These are phyloP conservation scores for Galemys pyrenaicus DNA, from an alignment of 2,113 vertebrate species.

Conservation along the genomic window DNA sequence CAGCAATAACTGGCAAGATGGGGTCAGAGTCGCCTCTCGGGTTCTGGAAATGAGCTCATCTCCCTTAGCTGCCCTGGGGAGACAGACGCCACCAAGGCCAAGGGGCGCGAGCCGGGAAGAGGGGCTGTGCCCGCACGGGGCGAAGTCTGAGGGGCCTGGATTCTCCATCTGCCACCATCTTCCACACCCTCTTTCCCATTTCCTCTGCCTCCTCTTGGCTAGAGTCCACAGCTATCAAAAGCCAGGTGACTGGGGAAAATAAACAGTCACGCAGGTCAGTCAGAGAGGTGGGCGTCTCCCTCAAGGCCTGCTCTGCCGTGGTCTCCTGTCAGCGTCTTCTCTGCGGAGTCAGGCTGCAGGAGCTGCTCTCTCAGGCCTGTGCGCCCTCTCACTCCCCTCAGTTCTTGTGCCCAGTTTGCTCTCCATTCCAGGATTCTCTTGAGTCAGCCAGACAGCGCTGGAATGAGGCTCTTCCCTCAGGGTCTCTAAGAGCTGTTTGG, in stretches of 20 bases:
- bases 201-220: background rate
- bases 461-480: background rate
- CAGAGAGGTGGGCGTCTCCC: background rate
- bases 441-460: background rate
- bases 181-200: background rate
- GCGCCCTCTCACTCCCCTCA: background rate
- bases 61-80: constrained; percentile 43
- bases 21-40: background rate
- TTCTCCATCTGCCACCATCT: background rate
- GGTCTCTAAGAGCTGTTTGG: background rate
- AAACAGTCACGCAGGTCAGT: background rate
- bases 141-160: accelerated
- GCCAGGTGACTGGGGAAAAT: background rate
- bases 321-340: background rate
- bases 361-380: background rate
- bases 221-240: background rate
- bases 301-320: background rate
- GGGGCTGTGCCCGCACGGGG: background rate
- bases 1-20: constrained; percentile 25
- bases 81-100: background rate
- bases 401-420: background rate
- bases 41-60: constrained; percentile 67
- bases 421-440: background rate
- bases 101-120: background rate
- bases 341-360: background rate